A percentile compares a stretch with the other conserved stretches of the same genome.
Conservation (phyloP, 92 coral and sea anemone species). For the Virgularia gustaviana region DNA sequence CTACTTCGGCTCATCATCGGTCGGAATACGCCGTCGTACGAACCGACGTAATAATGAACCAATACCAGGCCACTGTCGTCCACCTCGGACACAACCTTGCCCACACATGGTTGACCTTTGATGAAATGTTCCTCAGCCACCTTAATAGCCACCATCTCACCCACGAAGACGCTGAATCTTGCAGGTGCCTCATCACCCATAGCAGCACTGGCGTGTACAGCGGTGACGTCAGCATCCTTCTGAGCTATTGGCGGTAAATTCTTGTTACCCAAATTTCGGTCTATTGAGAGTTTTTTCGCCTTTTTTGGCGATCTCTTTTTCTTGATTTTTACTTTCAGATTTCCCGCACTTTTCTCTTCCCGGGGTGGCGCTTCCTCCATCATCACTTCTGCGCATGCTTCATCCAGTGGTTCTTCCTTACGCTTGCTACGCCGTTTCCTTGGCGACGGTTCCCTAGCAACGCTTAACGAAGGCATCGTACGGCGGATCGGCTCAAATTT, state of each 20-base stretch:
- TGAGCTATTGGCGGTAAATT: not conserved
- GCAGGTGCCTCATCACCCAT: constrained; percentile 3
- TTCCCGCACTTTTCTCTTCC: constrained; percentile 17
- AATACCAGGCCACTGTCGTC: constrained; percentile 65
- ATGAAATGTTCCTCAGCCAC: constrained; percentile 86
- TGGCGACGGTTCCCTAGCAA: constrained; percentile 2
- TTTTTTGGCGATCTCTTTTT: constrained; percentile 21
- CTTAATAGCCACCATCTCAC: constrained; percentile 86
- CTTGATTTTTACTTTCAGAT: constrained; percentile 1
- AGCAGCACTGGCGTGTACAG: not conserved
- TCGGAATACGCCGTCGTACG: constrained; percentile 77
- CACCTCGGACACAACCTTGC: constrained; percentile 61
- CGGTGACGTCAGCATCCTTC: not conserved
- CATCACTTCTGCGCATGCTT: too few relatives aligned
- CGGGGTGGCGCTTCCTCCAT: constrained; percentile 13
- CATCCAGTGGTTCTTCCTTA: not conserved
- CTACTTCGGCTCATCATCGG: constrained; percentile 99
- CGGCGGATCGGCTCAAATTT: constrained; percentile 65
- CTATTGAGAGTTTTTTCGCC: not conserved
- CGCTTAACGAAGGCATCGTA: not conserved
- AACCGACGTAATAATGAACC: constrained; percentile 87
- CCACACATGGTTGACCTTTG: constrained; percentile 94
- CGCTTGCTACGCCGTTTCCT: constrained; percentile 16
- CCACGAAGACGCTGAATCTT: constrained; percentile 52
- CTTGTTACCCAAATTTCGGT: too few relatives aligned